Evolutionary conservation across 2,888 invertebrate species (phyloP).

Genomic region (Baccha elongata): DNA sequence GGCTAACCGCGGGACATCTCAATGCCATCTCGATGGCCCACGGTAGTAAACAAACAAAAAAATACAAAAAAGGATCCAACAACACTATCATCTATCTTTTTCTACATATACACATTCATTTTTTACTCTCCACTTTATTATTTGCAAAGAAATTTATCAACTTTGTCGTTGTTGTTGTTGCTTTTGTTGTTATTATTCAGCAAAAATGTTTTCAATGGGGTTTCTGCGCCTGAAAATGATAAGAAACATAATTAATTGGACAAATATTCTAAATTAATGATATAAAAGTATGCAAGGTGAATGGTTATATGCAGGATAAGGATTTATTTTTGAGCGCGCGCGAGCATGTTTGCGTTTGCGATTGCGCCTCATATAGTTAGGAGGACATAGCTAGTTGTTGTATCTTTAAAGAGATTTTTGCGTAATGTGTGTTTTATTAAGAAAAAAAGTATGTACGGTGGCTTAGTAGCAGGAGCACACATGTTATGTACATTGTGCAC

Average conservation of each 20-base stretch:
- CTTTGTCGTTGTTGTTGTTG: constrained; percentile 12
- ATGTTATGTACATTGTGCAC: not conserved
- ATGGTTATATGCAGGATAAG: constrained; percentile 7
- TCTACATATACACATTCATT: constrained; percentile 7
- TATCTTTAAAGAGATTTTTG: constrained; percentile 24
- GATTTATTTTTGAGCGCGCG: constrained; percentile 1
- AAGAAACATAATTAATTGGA: constrained; percentile 71
- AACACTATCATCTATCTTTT: constrained; percentile 26
- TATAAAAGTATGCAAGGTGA: constrained; percentile 39
- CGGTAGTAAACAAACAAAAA: not conserved
- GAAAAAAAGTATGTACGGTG: not conserved
- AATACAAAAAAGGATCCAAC: constrained; percentile 16
- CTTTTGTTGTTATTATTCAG: constrained; percentile 18
- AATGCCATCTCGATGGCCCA: constrained; percentile 48
- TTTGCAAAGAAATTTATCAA: constrained; percentile 54
- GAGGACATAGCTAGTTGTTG: constrained; percentile 23
- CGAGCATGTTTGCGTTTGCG: not conserved
- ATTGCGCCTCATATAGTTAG: not conserved
- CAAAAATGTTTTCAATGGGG: constrained; percentile 8
- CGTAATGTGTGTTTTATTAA: constrained; percentile 46
- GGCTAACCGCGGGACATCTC: constrained; percentile 56
- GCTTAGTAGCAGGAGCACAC: constrained; percentile 5
- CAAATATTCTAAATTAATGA: constrained; percentile 71
- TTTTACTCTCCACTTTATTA: constrained; percentile 51
- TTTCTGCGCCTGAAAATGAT: constrained; percentile 62